These are phyloP conservation scores for Canis aureus DNA, from an alignment of 2,113 vertebrate species.

Conservation along the genomic window DNA sequence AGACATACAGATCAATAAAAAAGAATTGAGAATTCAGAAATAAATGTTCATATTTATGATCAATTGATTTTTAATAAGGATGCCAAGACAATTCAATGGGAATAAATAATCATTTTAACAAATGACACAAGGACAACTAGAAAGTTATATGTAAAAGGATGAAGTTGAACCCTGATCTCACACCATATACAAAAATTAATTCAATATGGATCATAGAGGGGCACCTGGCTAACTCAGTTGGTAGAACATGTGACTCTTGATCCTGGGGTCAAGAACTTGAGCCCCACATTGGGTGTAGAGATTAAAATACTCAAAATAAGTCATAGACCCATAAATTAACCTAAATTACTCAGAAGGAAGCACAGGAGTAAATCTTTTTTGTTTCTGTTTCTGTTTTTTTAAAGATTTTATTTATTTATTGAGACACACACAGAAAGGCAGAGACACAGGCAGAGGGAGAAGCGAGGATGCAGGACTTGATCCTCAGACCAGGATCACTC, in stretches of 20 bases:
- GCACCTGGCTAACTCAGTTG: background rate
- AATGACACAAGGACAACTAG: background rate
- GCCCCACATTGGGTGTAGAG: background rate
- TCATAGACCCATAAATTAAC: background rate
- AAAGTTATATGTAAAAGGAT: background rate
- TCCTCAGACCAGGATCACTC: no score
- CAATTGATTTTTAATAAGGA: background rate
- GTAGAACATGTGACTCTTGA: background rate
- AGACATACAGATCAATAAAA: background rate
- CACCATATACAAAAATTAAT: background rate
- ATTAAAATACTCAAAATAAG: background rate
- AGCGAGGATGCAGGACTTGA: no score
- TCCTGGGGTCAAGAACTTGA: background rate
- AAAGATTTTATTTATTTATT: no score
- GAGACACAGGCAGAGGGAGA: no score
- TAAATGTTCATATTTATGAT: background rate
- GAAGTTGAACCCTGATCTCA: background rate
- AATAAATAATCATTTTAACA: background rate
- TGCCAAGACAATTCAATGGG: background rate
- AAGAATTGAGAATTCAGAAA: background rate
- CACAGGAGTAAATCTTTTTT: background rate
- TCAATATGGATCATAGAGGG: background rate
- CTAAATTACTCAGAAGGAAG: background rate
- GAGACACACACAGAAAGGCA: no score
- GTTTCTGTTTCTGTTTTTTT: no score